Base-by-base conservation (phyloP, 2,797 vertebrate genomes). In the Myotis myotis region DNA sequence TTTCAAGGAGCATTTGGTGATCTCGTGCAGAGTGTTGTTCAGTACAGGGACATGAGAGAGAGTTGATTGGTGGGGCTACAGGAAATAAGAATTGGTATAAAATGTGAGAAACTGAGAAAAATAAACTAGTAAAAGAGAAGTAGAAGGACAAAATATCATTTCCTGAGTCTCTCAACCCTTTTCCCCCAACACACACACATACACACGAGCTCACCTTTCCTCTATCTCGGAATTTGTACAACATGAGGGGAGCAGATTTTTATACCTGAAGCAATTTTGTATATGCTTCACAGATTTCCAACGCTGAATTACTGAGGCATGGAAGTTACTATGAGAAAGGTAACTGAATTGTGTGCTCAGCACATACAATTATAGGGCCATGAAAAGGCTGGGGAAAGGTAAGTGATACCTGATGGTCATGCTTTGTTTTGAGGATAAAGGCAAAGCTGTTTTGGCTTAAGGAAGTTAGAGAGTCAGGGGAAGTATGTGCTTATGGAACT, bases 51-150 rank as follows among this genome's bases (percentile, higher is more conserved):
- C 30, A 66, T 66, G 44, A 89, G 20, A 79, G 66, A 20, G 25
- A 92, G 44, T 38, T 85, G 49, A 68, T 93, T 79, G 78, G 23
- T 76, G 30, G 30, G 53, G 13, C 19, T 64, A 83, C 13, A 62
- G 38, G 6, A 91, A 75, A 60, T 49, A 44, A 5, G n/a, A 81
- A 11, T 49, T 71, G 44, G 23, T 49, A 19, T 71, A 71, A 71
- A 53, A 53, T 91, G 91, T 75, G 57, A 75, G n/a, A 81, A 91
- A 49, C 4, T n/a, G 36, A 82, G 38, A 68, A 87, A 87, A 91
- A 57, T 66, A 6, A 79, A 22, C 36, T 81, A 81, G 49, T 85
- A 76, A 76, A 44, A 60, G 49, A 81, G 11, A 68, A 3, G 36
- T 74, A 68, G 44, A 85, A 36, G 17, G 38, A 36, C 9, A 78